These are phyloP conservation scores for Manis javanica DNA, from an alignment of 2,797 vertebrate genomes.

Conservation along the genomic window DNA sequence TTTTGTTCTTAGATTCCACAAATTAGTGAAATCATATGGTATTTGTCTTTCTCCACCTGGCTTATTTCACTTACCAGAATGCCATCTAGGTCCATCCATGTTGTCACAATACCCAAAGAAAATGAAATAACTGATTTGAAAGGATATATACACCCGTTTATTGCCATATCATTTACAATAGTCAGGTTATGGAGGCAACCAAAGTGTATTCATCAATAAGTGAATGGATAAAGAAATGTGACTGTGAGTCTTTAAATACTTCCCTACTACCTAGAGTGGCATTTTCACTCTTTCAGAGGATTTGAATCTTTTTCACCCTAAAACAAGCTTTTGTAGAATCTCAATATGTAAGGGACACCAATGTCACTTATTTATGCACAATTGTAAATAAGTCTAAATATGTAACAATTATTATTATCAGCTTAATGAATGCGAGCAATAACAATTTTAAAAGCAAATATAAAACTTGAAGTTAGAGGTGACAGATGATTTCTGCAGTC, in stretches of 20 bases:
- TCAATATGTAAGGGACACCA: not conserved
- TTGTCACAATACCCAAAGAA: too few species aligned
- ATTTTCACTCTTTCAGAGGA: not conserved
- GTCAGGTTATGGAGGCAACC: too few species aligned
- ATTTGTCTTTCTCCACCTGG: too few species aligned
- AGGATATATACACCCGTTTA: too few species aligned
- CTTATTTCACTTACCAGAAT: too few species aligned
- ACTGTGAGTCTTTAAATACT: not conserved
- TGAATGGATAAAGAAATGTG: not conserved
- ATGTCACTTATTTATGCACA: not conserved
- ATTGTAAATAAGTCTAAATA: not conserved
- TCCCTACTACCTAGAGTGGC: not conserved
- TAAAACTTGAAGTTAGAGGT: not conserved
- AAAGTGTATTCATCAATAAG: too few species aligned
- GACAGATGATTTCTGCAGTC: not conserved
- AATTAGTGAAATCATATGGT: too few species aligned
- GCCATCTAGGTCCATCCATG: too few species aligned
- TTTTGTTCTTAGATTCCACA: too few species aligned
- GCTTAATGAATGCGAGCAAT: not conserved
- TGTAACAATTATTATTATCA: not conserved
- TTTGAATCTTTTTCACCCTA: not conserved
- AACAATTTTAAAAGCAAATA: not conserved
- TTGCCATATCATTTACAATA: too few species aligned
- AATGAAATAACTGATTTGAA: too few species aligned
- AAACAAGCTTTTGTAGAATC: not conserved